Conservation (phyloP, 2,797 vertebrate genomes). For the Lepus townsendii region DNA sequence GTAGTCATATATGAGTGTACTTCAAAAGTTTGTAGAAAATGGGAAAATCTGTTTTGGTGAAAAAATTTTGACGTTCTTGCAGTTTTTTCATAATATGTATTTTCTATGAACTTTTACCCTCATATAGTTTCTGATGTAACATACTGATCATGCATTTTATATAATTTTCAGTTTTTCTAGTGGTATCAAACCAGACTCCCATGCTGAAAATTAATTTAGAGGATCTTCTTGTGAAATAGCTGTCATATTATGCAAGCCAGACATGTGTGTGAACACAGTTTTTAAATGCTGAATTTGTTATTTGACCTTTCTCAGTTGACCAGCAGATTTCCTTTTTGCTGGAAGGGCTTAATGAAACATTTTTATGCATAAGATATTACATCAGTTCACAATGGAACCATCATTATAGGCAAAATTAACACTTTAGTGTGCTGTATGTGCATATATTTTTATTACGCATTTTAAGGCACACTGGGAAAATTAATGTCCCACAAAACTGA, state of each 20-base stretch:
- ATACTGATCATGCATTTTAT: background rate
- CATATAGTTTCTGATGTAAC: slow-evolving; percentile 9
- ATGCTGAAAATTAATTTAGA: background rate
- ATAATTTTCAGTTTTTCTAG: slow-evolving; percentile 49
- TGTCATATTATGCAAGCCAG: slow-evolving; percentile 45
- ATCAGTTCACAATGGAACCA: slow-evolving; percentile 1
- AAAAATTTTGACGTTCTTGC: no score
- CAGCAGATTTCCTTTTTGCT: slow-evolving; percentile 24
- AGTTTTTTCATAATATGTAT: no score
- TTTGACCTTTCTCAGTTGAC: slow-evolving; percentile 20
- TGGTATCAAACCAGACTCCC: background rate
- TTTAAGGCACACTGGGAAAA: slow-evolving; percentile 32
- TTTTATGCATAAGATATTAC: slow-evolving; percentile 30
- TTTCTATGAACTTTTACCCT: no score
- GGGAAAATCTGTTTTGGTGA: no score
- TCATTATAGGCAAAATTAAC: slow-evolving; percentile 46
- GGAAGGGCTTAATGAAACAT: slow-evolving; percentile 47
- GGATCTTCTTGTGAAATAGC: background rate
- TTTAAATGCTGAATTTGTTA: slow-evolving; percentile 57
- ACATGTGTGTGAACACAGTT: background rate
- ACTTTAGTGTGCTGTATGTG: background rate
- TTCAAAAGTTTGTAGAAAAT: no score
- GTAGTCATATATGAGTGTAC: background rate
- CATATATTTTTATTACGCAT: slow-evolving; percentile 42
- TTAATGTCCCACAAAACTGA: background rate